phyloP scores from a whole-genome alignment of 2,113 vertebrate genomes.

The Physeter macrocephalus region DNA sequence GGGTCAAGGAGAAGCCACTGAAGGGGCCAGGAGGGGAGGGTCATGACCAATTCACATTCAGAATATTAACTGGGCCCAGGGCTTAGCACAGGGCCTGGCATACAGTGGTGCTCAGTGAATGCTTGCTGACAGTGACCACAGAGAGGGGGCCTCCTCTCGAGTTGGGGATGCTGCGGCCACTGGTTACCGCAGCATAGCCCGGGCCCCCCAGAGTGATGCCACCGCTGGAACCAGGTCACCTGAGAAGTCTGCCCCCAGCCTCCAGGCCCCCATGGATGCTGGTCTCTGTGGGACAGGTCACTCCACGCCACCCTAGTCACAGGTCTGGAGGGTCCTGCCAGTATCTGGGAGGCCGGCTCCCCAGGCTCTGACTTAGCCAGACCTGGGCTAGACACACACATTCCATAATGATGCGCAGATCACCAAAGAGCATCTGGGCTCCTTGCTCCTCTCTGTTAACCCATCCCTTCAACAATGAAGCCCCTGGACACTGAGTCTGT shows the following conservation, averaged over 20 bases:
- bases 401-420: fast-evolving
- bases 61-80: neutral
- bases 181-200: fast-evolving
- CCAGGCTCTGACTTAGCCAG: neutral
- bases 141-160: fast-evolving
- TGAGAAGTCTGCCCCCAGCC: neutral
- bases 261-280: neutral
- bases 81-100: neutral
- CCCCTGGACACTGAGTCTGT: neutral
- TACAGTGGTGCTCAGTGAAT: neutral
- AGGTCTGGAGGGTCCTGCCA: neutral
- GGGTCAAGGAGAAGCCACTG: neutral
- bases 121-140: neutral
- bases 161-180: fast-evolving
- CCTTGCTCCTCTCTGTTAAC: neutral
- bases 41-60: neutral
- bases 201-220: neutral
- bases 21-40: neutral
- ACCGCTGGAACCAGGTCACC: fast-evolving
- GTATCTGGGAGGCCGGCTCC: fast-evolving
- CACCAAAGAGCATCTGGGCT: fast-evolving
- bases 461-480: neutral
- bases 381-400: neutral
- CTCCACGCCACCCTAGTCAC: fast-evolving
- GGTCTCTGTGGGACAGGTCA: neutral